Evolutionary conservation across 2,888 invertebrate genomes (phyloP), one percentile per base, ranked within the genome.

Genomic region (Chamaedrilus cognettii): DNA sequence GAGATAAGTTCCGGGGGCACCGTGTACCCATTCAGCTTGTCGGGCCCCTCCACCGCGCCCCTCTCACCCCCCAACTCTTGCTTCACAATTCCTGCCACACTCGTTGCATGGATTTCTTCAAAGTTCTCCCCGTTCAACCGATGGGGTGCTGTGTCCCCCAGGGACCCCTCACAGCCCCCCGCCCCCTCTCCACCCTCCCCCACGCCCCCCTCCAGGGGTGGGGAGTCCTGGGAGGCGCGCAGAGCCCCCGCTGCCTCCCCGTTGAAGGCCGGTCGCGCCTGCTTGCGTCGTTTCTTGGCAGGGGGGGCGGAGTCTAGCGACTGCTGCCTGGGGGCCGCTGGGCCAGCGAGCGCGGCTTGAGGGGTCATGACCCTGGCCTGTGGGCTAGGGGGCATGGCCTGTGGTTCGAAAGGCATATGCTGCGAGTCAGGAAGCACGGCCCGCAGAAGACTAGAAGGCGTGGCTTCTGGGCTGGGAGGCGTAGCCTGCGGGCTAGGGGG

Each of bases 251-350:
- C 15, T 19, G 49, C 11, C 15, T 49, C 58, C 19, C 33, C 34
- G 58, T 33, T 32, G 30, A 58, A 58, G 2, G 34, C 33, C 19
- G 58, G 58, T 26, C 34, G 58, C 7, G 32, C 58, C 3, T 58
- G 58, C 32, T 58, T 58, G 2, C 58, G 58, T n/a, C 58, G 58
- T 32, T 58, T 58, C 58, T 58, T 58, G 15, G 49, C 15, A 11
- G 11, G 49, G 49, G 15, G 11, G 1, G 31, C 55, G 4, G 28
- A 31, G 55, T 4, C 31, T 26, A 33, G 33, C 15, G 58, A 34
- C 4, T 26, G 58, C 23, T 7, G 58, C 2, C 28, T 58, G 58
- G 58, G 34, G 58, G 34, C 32, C 30, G 58, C 32, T 32, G 58
- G 34, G 58, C 31, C 32, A 34, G 32, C 32, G 58, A 30, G 34